Percentiles rank a stretch among this genome's conserved stretches.
Evolutionary conservation across 1,140 invertebrate species (phyloP).

Genomic region (Macrotrachela quadricornifera): DNA sequence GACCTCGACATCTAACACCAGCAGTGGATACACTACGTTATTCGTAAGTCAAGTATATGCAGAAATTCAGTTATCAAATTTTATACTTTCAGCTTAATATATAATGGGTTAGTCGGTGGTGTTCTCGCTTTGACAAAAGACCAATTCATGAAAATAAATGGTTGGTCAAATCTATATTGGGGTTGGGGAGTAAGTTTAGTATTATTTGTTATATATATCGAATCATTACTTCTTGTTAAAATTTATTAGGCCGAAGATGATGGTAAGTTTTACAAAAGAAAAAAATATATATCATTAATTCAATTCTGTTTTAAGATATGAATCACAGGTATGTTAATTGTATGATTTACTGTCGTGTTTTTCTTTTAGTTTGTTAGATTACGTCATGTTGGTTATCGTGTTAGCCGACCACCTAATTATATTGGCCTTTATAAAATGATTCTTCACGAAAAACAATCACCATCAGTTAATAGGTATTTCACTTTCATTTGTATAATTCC

Average conservation of each 20-base stretch:
- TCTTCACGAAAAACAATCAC: slow-evolving; percentile 23
- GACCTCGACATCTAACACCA: slow-evolving; percentile 19
- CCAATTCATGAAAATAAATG: slow-evolving; percentile 1
- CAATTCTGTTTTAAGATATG: no score
- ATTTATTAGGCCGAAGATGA: no score
- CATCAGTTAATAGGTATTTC: slow-evolving; percentile 21
- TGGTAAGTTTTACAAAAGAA: background rate
- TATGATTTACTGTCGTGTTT: slow-evolving; percentile 10
- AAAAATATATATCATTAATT: no score
- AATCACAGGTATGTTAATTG: slow-evolving; percentile 1
- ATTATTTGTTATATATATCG: slow-evolving; percentile 39
- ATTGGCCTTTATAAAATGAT: slow-evolving; percentile 26
- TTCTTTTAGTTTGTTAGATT: slow-evolving; percentile 26
- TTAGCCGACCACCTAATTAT: slow-evolving; percentile 17
- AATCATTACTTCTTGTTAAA: background rate
- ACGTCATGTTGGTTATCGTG: slow-evolving; percentile 21
- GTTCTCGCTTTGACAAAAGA: slow-evolving; percentile 35
- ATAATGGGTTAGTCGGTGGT: slow-evolving; percentile 57
- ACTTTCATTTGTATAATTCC: no score
- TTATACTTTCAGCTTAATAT: slow-evolving; percentile 48
- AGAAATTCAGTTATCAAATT: no score
- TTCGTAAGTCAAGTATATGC: slow-evolving; percentile 21
- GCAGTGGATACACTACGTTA: slow-evolving; percentile 22
- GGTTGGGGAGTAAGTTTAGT: slow-evolving; percentile 38
- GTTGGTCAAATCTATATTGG: slow-evolving; percentile 8